Conservation (phyloP, 2,888 invertebrate species). For the Epicampocera succincta region DNA sequence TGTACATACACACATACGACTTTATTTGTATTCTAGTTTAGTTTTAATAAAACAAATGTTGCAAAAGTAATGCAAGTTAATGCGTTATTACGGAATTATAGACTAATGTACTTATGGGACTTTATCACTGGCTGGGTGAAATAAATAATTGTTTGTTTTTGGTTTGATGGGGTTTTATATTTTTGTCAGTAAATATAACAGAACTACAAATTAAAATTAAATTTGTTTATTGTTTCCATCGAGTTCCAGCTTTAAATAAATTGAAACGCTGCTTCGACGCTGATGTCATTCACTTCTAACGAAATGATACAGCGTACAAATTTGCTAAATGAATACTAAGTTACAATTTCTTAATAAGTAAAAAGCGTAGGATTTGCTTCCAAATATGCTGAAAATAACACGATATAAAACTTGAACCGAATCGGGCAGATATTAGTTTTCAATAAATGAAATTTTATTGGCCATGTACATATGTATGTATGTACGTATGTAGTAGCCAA, state of each 20-base stretch:
- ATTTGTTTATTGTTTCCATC: neutral
- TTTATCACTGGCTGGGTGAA: neutral
- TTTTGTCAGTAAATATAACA: neutral
- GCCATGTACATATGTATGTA: neutral
- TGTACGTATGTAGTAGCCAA: slow-evolving; percentile 45
- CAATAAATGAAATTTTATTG: slow-evolving; percentile 31
- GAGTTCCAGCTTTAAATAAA: neutral
- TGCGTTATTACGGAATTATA: no score
- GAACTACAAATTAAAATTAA: neutral
- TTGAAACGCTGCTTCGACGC: slow-evolving; percentile 20
- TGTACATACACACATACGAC: no score
- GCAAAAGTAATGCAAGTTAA: no score
- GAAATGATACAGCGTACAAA: neutral
- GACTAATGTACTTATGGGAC: no score
- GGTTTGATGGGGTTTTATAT: neutral
- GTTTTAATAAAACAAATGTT: no score
- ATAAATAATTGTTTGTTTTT: neutral
- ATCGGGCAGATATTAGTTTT: slow-evolving; percentile 40
- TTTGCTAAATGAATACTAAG: slow-evolving; percentile 19
- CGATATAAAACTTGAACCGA: slow-evolving; percentile 29
- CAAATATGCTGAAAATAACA: slow-evolving; percentile 44
- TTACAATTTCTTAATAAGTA: slow-evolving; percentile 18
- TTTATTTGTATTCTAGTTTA: no score
- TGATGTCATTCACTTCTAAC: slow-evolving; percentile 41
- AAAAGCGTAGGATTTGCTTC: slow-evolving; percentile 43